Evolutionary conservation across 2,797 vertebrate species (phyloP), one percentile per base, ranked within the genome.

Genomic region (Cirrhinus mrigala): DNA sequence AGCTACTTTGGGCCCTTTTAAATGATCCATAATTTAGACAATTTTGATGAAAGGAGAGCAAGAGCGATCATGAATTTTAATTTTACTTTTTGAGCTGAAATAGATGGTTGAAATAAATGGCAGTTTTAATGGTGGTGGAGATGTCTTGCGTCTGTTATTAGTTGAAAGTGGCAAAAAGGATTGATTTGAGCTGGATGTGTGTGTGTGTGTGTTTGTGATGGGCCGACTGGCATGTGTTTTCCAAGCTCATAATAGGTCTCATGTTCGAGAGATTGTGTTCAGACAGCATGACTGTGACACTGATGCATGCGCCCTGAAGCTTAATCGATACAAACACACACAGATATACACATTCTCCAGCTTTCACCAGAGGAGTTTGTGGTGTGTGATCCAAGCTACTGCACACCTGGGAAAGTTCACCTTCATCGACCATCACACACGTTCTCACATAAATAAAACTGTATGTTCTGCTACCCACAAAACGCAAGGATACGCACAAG

Each of bases 221-320:
- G 48, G 52, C 62, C 10, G 29, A 44, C 40, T 70, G 66, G 64
- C 50, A 78, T 71, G 64, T 58, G 64, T 84, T 79, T 78, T 46
- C 37, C 18, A 6, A 48, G 37, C 52, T 58, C 52, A 78, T 78
- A 79, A 84, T 84, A 37, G 68, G 15, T 69, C 24, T 56, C 44
- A 40, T 79, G 68, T 85, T 92, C 89, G 87, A 92, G 89, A 88
- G 88, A 82, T 89, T 90, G 90, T 89, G 92, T 91, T 92, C 92
- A 90, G 87, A 89, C 83, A 86, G 82, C 84, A 89, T 64, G 75
- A 48, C 79, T 52, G 80, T 62, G 92, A 92, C 92, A 92, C 86
- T 93, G 94, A 94, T 93, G 90, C 85, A 93, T 94, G 89, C 88
- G 80, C 87, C 87, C 90, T 91, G 76, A 87, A 92, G 91, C 90